Conservation (phyloP, 2,113 vertebrate species). For the Condylura cristata region DNA sequence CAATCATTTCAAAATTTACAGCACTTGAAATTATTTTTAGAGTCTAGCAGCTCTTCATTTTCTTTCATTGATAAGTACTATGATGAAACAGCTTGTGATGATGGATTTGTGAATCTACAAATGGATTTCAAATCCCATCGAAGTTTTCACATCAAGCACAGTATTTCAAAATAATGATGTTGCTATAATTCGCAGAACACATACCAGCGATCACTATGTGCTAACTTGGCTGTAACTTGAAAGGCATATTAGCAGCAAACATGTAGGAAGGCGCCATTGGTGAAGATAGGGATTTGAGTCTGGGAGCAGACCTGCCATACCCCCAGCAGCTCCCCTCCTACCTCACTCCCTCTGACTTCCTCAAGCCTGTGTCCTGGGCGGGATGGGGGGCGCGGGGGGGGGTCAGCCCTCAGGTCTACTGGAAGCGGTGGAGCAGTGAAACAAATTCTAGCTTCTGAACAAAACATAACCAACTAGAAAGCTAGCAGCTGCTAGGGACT, state of each 20-base stretch:
- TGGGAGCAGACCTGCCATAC: not conserved
- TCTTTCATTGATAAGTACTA: constrained; percentile 32
- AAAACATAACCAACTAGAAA: not conserved
- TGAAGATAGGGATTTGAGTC: not conserved
- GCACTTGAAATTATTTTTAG: constrained; percentile 16
- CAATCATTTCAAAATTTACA: constrained; percentile 20
- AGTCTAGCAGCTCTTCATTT: not conserved
- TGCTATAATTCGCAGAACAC: not conserved
- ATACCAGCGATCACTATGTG: not conserved
- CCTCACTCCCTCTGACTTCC: not conserved
- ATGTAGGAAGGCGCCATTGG: not conserved
- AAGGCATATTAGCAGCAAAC: not conserved
- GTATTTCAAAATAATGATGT: constrained; percentile 1
- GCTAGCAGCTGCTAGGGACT: not conserved
- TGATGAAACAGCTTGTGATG: constrained; percentile 21
- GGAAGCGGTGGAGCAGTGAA: not conserved
- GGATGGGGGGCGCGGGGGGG: too few species aligned
- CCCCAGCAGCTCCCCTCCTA: not conserved
- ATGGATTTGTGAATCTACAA: not conserved
- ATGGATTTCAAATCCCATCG: constrained; percentile 1
- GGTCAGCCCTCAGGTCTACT: too few species aligned
- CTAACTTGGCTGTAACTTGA: not conserved
- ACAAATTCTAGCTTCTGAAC: not conserved
- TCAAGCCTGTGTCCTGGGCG: not conserved
- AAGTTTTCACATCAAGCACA: not conserved